phyloP scores from a whole-genome alignment of 1,140 invertebrate genomes.

The Atta cephalotes region DNA sequence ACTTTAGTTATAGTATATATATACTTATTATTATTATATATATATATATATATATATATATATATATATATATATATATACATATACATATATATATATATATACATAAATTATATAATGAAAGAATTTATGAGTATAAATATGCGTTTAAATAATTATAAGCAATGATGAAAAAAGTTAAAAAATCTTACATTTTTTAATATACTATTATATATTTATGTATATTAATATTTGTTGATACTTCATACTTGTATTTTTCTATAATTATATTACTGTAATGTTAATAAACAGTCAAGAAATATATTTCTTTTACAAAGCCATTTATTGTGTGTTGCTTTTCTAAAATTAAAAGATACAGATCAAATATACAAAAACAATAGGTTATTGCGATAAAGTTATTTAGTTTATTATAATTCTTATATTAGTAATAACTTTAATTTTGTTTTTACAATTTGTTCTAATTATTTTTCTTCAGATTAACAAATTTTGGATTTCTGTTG shows the following conservation, averaged over 20 bases:
- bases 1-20: too few relatives aligned
- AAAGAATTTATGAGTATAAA: background rate
- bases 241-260: constrained; percentile 51
- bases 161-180: background rate
- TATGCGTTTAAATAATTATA: constrained; percentile 33
- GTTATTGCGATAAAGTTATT: constrained; percentile 4
- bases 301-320: constrained; percentile 36
- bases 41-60: too few relatives aligned
- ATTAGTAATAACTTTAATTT: constrained; percentile 52
- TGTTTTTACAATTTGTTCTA: constrained; percentile 49
- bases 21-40: too few relatives aligned
- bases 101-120: constrained; percentile 4
- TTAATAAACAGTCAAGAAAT: constrained; percentile 12
- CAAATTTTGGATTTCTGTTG: constrained; percentile 59
- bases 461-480: constrained; percentile 55
- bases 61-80: too few relatives aligned
- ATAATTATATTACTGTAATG: constrained; percentile 13
- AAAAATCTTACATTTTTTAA: background rate
- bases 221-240: constrained; percentile 20
- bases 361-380: background rate
- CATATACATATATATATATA: too few relatives aligned
- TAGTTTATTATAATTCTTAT: constrained; percentile 38
- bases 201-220: background rate
- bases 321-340: background rate
- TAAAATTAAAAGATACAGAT: background rate